phyloP scores from a whole-genome alignment of 1,140 invertebrate species.

The Batillaria attramentaria region DNA sequence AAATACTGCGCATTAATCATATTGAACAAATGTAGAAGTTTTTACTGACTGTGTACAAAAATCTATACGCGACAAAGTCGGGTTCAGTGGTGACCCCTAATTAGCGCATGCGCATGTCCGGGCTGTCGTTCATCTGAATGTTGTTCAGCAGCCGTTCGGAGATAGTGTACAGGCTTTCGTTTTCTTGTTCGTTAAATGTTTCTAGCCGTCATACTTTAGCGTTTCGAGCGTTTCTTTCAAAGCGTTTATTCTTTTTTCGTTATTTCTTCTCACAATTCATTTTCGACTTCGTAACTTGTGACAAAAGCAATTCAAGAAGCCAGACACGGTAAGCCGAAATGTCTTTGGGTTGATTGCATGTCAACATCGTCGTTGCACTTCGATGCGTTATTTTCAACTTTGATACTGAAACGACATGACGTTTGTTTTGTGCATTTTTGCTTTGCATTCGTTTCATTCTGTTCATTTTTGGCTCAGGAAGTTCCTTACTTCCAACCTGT shows the following conservation, averaged over 20 bases:
- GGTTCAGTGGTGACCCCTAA: slow-evolving; percentile 17
- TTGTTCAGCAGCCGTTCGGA: slow-evolving; percentile 58
- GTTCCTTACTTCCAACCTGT: no score
- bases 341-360: slow-evolving; percentile 19
- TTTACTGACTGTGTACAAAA: background rate
- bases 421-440: no score
- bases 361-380: slow-evolving; percentile 19
- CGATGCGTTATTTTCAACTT: background rate
- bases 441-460: no score
- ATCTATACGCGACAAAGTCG: background rate
- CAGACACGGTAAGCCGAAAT: slow-evolving; percentile 34
- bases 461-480: no score
- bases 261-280: slow-evolving; percentile 26
- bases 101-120: slow-evolving; percentile 46
- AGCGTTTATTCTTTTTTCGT: slow-evolving; percentile 28
- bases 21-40: background rate
- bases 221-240: slow-evolving; percentile 34
- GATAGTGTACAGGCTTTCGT: slow-evolving; percentile 42
- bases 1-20: background rate
- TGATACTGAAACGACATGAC: background rate
- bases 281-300: slow-evolving; percentile 37
- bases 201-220: slow-evolving; percentile 30
- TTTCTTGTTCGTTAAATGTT: slow-evolving; percentile 38
- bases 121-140: slow-evolving; percentile 50
- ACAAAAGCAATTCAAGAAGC: slow-evolving; percentile 35